A percentile compares a stretch with the other conserved stretches of the same genome.
Conservation (phyloP, 2,797 vertebrate genomes). For the Sebastes kiyomatsui region DNA sequence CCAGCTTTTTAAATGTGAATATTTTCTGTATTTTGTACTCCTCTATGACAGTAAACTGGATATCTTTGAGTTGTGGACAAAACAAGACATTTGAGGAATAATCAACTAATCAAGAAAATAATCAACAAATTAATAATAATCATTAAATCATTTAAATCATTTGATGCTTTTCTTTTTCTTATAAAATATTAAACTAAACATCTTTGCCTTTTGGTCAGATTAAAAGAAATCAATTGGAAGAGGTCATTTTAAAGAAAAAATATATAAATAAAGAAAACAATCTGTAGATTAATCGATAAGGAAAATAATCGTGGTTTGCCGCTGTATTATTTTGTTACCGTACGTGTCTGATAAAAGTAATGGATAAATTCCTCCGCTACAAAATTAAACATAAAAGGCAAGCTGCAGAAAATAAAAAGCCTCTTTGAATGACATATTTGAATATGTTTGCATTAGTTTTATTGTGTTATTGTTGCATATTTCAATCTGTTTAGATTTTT, state of each 20-base stretch:
- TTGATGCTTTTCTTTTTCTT: background rate
- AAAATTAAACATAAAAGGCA: background rate
- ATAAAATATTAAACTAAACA: background rate
- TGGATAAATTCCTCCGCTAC: background rate
- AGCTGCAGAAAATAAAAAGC: background rate
- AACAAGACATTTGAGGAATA: too few relatives aligned
- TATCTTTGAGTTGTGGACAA: too few relatives aligned
- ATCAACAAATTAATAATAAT: too few relatives aligned
- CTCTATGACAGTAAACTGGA: too few relatives aligned
- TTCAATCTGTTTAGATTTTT: background rate
- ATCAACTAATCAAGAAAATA: too few relatives aligned
- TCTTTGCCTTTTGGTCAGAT: background rate
- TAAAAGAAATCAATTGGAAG: background rate
- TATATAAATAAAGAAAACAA: background rate
- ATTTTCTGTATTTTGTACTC: too few relatives aligned
- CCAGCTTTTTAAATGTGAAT: too few relatives aligned
- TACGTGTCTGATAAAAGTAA: background rate
- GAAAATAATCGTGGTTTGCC: background rate
- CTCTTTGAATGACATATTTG: background rate
- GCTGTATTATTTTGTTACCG: background rate
- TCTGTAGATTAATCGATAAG: background rate
- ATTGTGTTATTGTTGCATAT: background rate
- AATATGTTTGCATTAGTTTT: background rate
- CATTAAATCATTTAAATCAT: background rate
- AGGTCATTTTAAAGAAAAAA: background rate